Percentiles rank a stretch among this genome's conserved stretches.
Conservation (phyloP, 2,113 vertebrate genomes). For the Aegithalos caudatus region DNA sequence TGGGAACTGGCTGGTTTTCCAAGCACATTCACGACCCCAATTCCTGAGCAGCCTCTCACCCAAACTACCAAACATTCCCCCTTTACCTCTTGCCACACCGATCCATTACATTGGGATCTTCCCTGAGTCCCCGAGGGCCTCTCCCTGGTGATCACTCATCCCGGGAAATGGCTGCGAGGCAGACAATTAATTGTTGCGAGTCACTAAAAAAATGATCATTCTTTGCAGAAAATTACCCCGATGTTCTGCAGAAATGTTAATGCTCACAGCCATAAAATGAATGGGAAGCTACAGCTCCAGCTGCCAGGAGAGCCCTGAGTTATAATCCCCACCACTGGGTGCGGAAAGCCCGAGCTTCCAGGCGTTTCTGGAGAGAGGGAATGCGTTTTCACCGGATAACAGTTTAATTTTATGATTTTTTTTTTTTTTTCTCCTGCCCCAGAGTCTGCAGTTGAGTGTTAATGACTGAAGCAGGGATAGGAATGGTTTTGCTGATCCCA, state of each 20-base stretch:
- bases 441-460: background rate
- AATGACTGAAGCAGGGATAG: background rate
- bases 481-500: background rate
- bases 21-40: background rate
- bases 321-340: constrained; percentile 12
- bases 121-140: background rate
- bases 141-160: constrained; percentile 29
- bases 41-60: background rate
- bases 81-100: background rate
- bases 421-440: constrained; percentile 26
- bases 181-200: constrained; percentile 61
- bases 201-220: constrained; percentile 72
- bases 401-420: constrained; percentile 40
- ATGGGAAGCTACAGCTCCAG: constrained; percentile 45
- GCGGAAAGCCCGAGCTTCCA: background rate
- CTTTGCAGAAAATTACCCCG: constrained; percentile 66
- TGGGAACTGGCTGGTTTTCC: background rate
- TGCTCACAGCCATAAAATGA: constrained; percentile 58
- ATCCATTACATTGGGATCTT: background rate
- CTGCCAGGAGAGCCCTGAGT: constrained; percentile 42
- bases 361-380: background rate
- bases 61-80: background rate
- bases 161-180: constrained; percentile 39
- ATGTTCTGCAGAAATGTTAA: constrained; percentile 70
- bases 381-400: constrained; percentile 2